Evolutionary conservation across 2,888 invertebrate species (phyloP), one percentile per base, ranked within the genome.

Genomic region (Diaprepes abbreviatus): DNA sequence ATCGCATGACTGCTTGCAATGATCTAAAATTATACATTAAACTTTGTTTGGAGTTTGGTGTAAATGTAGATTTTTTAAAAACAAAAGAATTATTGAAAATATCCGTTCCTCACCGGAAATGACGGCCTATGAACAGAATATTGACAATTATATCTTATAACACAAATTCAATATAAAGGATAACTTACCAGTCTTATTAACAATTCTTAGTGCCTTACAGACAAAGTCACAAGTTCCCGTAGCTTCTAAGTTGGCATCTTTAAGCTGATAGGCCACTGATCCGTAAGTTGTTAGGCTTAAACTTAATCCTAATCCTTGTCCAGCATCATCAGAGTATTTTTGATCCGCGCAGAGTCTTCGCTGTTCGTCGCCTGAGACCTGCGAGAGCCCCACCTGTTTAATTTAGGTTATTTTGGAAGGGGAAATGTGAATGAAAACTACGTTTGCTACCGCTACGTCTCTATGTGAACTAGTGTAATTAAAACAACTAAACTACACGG

Each of bases 171-270:
- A n/a, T n/a, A 57, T 3, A 17, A 57, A 28, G n/a, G 12, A 38
- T 12, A n/a, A 84, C 87, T 86, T 79, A 91, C 91, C 89, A 64
- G 93, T 92, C 79, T 90, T 90, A 79, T 91, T 91, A 83, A 93
- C 89, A 72, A 93, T 92, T 77, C 88, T 88, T 52, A 92, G 86
- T 0, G 92, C 92, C 68, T 91, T 87, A 81, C 89, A 89, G 9
- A 92, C 89, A 78, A 92, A 93, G 82, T 93, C 92, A 75, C 91
- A 89, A 0, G 90, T 90, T 6, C 91, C 89, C 1, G 88, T 90
- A 0, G 93, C 91, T 79, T 93, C 93, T 85, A 91, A 88, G 76
- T 92, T 92, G 63, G 93, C 93, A 76, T 93, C 93, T 77, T 92
- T 92, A 63, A 93, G 86, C 82, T 93, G 92, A 79, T 92, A 93